These are phyloP conservation scores for Macropodus opercularis DNA, from an alignment of 2,797 vertebrate genomes.

Conservation along the genomic window DNA sequence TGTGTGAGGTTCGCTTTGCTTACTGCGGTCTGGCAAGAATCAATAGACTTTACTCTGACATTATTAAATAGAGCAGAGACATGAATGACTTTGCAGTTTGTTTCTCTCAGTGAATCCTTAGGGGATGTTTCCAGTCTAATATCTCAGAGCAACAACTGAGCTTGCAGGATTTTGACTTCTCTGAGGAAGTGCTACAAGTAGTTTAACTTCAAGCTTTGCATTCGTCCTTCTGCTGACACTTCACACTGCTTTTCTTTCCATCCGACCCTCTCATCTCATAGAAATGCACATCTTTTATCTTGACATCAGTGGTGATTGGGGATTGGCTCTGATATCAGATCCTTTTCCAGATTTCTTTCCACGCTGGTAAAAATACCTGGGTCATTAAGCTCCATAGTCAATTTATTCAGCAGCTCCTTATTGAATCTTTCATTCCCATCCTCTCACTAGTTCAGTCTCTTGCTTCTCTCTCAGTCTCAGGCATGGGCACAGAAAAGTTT, in stretches of 20 bases:
- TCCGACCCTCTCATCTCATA: background rate
- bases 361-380: background rate
- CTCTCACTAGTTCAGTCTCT: too few relatives aligned
- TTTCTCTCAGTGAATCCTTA: slow-evolving; percentile 10
- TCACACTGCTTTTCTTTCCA: background rate
- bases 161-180: slow-evolving; percentile 7
- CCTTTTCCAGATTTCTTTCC: background rate
- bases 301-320: background rate
- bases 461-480: too few relatives aligned
- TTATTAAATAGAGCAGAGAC: slow-evolving; percentile 4
- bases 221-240: too few relatives aligned
- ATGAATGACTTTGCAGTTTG: slow-evolving; percentile 30
- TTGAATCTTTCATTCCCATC: too few relatives aligned
- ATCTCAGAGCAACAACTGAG: slow-evolving; percentile 1
- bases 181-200: background rate
- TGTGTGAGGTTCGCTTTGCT: background rate
- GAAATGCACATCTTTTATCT: slow-evolving; percentile 1
- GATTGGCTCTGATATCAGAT: background rate
- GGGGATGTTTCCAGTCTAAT: slow-evolving; percentile 18
- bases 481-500: too few relatives aligned
- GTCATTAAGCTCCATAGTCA: too few relatives aligned
- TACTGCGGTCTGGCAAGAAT: slow-evolving; percentile 19
- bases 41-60: slow-evolving; percentile 6
- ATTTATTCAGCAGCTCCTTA: too few relatives aligned
- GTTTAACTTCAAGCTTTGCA: too few relatives aligned